Evolutionary conservation across 2,888 invertebrate species (phyloP).

Genomic region (Scelioninae gen. 1): DNA sequence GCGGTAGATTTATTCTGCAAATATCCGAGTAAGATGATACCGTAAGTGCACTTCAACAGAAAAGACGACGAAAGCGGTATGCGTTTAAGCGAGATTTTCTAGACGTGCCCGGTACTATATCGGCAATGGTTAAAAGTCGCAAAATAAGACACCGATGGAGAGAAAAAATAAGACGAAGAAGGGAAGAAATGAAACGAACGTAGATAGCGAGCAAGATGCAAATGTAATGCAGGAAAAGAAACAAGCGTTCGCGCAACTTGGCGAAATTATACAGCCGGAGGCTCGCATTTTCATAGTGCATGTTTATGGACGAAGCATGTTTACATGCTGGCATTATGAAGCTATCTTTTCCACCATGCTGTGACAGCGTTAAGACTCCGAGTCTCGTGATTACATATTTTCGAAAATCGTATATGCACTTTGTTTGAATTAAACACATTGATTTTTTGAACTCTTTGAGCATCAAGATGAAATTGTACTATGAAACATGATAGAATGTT

Average conservation of each 20-base stretch:
- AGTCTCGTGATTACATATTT: slow-evolving; percentile 32
- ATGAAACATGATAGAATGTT: too few relatives aligned
- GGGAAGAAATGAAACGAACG: slow-evolving; percentile 37
- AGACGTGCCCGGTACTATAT: slow-evolving; percentile 26
- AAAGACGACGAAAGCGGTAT: slow-evolving; percentile 42
- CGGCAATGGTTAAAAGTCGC: slow-evolving; percentile 42
- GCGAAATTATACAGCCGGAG: slow-evolving; percentile 54
- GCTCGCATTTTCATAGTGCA: slow-evolving; percentile 55
- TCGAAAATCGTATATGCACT: slow-evolving; percentile 14
- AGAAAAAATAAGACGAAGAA: slow-evolving; percentile 17
- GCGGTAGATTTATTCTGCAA: slow-evolving; percentile 65
- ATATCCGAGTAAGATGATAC: slow-evolving; percentile 62
- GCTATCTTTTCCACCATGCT: slow-evolving; percentile 38
- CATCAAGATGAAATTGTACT: background rate
- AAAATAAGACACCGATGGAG: slow-evolving; percentile 40
- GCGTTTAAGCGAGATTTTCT: slow-evolving; percentile 64
- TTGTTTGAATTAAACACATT: slow-evolving; percentile 2
- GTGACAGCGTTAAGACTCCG: slow-evolving; percentile 37
- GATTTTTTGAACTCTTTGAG: background rate
- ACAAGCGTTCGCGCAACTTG: slow-evolving; percentile 40
- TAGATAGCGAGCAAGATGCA: slow-evolving; percentile 42
- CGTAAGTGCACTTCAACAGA: slow-evolving; percentile 62
- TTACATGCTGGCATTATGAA: slow-evolving; percentile 51
- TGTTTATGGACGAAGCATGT: slow-evolving; percentile 64
- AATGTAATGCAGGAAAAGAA: slow-evolving; percentile 56